Evolutionary conservation across 2,888 invertebrate species (phyloP).

Genomic region (Rhabditoides inermis): DNA sequence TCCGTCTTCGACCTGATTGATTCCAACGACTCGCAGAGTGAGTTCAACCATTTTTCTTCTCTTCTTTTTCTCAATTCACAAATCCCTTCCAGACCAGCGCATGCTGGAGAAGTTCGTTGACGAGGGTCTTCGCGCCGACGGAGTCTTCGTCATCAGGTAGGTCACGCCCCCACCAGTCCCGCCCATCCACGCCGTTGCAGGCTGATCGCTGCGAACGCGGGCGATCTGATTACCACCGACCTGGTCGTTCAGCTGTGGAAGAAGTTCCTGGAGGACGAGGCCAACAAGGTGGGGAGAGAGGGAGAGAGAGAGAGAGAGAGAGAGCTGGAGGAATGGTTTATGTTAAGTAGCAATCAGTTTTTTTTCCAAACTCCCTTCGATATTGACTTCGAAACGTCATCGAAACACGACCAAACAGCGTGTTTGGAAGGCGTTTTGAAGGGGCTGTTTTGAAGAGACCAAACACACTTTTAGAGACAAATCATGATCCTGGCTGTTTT

Average conservation of each 20-base stretch:
- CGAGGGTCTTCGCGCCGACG: constrained; percentile 36
- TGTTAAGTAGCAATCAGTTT: neutral
- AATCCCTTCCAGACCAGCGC: constrained; percentile 18
- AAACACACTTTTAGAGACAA: too few relatives aligned
- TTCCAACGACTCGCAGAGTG: constrained; percentile 24
- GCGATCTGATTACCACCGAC: constrained; percentile 48
- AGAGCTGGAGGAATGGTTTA: neutral
- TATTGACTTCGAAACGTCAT: neutral
- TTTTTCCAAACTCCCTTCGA: too few relatives aligned
- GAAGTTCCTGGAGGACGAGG: constrained; percentile 34
- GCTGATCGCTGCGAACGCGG: constrained; percentile 48
- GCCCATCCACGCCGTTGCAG: constrained; percentile 46
- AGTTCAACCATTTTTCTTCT: too few relatives aligned
- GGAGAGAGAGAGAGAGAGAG: neutral
- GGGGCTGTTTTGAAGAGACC: too few relatives aligned
- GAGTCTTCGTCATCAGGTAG: constrained; percentile 45
- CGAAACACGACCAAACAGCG: neutral
- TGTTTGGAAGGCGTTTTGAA: too few relatives aligned
- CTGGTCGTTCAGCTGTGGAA: constrained; percentile 43
- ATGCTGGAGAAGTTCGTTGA: constrained; percentile 38
- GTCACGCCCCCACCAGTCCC: constrained; percentile 50
- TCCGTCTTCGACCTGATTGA: constrained; percentile 34
- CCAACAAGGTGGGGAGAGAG: neutral
- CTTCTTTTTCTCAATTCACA: neutral
- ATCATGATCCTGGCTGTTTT: too few relatives aligned